Conservation (phyloP, 2,797 vertebrate species). For the Pantherophis alleghaniensis region DNA sequence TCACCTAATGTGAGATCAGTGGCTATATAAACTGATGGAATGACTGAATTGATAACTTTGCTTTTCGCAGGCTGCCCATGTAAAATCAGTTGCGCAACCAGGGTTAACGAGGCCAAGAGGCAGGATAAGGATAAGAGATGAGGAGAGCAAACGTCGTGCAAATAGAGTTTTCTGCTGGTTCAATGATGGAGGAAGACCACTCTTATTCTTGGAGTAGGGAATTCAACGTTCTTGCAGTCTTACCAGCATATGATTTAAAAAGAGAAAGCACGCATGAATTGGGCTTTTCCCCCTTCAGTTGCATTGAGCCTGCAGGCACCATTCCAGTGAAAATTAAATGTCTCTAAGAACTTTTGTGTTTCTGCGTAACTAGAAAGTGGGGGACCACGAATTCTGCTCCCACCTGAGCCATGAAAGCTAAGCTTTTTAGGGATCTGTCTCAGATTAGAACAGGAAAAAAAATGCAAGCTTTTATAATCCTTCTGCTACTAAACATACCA, state of each 20-base stretch:
- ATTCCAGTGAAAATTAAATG: background rate
- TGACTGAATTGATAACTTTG: background rate
- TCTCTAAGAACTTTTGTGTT: background rate
- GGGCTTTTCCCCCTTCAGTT: background rate
- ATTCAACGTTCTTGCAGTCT: background rate
- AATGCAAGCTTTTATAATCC: background rate
- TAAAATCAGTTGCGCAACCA: background rate
- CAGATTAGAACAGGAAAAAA: background rate
- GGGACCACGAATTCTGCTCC: too few relatives aligned
- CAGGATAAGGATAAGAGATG: too few relatives aligned
- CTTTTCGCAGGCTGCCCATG: background rate
- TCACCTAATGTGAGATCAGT: background rate
- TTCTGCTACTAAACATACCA: background rate
- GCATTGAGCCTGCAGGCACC: background rate
- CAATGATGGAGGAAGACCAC: background rate
- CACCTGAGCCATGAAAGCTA: too few relatives aligned
- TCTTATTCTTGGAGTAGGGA: background rate
- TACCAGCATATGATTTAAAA: background rate
- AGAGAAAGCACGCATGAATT: background rate
- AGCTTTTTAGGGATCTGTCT: background rate
- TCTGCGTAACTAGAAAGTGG: background rate
- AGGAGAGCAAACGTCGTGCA: background rate
- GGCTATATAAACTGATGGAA: background rate
- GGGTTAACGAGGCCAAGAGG: too few relatives aligned
- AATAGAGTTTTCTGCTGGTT: background rate